Evolutionary conservation across 1,140 invertebrate species (phyloP), one percentile per base, ranked within the genome.

Genomic region (Hyposmocoma kahamanoa): DNA sequence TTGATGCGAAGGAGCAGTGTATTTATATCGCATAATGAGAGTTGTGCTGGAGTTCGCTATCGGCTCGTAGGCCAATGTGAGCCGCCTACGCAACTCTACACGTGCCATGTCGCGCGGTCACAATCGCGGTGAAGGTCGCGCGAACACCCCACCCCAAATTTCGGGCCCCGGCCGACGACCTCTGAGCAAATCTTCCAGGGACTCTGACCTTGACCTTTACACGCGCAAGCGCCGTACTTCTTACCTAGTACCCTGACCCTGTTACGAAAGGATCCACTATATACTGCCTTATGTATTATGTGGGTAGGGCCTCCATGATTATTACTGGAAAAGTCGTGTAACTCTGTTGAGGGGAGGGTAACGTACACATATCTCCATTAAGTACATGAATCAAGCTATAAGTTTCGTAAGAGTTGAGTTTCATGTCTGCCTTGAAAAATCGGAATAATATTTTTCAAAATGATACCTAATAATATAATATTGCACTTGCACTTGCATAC

Each of bases 151-250:
- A 62, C 66, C 64, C 80, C 72, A 69, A 80, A 81, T 74, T 71
- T 67, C 66, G 70, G 67, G 60, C 66, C 57, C 56, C 50, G 78
- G 76, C 60, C 70, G 52, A 65, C 67, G 78, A 80, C 73, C 78
- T 69, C 66, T 53, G 58, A 68, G 66, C 72, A 79, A 84, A 82
- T 80, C 76, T 84, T 82, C 77, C 76, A 79, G 74, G 74, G 76
- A 58, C 62, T 47, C 64, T 66, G 70, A 75, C 80, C 80, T 77
- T 84, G 78, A 84, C 66, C 80, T 80, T 80, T 80, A 67, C 48
- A 59, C 80, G 80, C 80, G 80, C 81, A 80, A 52, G 81, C 81
- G 81, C 78, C 42, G 56, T 73, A 39, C 61, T 57, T 47, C 36
- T 71, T 55, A 67, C 66, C 62, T 63, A 69, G 64, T 81, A 72